Evolutionary conservation across 2,797 vertebrate species (phyloP).

Genomic region (Danio jaintianensis): DNA sequence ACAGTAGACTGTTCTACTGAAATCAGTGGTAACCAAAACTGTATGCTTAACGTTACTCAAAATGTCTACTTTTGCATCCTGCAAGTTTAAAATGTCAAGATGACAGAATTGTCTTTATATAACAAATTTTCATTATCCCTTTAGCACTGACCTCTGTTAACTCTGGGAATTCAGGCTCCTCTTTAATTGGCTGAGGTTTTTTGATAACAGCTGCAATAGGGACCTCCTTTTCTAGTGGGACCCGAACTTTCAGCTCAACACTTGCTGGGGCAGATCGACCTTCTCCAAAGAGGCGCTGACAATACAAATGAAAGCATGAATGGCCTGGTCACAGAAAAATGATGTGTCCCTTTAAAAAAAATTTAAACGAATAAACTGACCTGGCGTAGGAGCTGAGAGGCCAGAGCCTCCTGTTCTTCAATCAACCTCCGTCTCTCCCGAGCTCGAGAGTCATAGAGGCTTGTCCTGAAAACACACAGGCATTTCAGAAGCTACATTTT

Average conservation of each 20-base stretch:
- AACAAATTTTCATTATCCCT: neutral
- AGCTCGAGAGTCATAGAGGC: slow-evolving; percentile 92
- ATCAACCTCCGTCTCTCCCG: slow-evolving; percentile 91
- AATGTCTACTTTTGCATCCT: too few relatives aligned
- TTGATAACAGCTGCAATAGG: slow-evolving; percentile 81
- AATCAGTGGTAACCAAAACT: neutral
- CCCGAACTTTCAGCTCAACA: slow-evolving; percentile 88
- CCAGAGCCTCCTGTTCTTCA: slow-evolving; percentile 89
- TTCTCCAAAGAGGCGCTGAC: slow-evolving; percentile 84
- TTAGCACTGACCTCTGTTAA: slow-evolving; percentile 83
- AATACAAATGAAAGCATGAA: neutral
- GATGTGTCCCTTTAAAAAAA: neutral
- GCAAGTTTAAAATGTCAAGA: neutral
- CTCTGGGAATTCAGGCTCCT: slow-evolving; percentile 89
- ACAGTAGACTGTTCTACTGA: neutral
- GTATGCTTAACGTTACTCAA: neutral
- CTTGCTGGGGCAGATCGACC: slow-evolving; percentile 74
- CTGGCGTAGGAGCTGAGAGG: slow-evolving; percentile 86
- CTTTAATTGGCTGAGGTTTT: slow-evolving; percentile 67
- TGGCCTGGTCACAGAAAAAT: neutral
- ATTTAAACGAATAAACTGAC: slow-evolving; percentile 67
- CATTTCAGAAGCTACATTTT: neutral
- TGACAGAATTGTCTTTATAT: neutral
- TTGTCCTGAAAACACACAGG: slow-evolving; percentile 79
- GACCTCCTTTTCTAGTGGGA: slow-evolving; percentile 94